Base-by-base conservation (phyloP, 2,113 vertebrate species). In the Lepus europaeus region DNA sequence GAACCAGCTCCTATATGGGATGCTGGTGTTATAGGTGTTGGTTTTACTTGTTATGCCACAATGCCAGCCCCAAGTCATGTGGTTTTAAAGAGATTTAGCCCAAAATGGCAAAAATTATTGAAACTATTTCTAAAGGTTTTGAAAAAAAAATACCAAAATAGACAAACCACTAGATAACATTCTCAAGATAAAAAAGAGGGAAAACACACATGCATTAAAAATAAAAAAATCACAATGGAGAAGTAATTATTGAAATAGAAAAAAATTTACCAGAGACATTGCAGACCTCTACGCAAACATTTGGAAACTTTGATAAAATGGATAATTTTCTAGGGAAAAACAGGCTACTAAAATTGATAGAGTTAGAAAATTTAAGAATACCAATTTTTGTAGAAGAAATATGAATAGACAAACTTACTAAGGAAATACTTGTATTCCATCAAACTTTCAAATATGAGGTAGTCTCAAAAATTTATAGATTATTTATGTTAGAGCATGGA, bases 301-400 rank as follows among this genome's bases (percentile, higher is more conserved):
- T 93, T 93, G 84, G 85, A 96, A 93, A 36, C 36, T 27, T 84
- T 90, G 77, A 77, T 29, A 36, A 79, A 73, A 87, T 68, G 14
- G 68, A 63, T 53, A 68, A 51, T 87, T 83, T 87, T 45, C 29
- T 81, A 53, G 80, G 81, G 29, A 93, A 88, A 64, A 90, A 36
- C 9, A 87, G 86, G 56, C 86, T 56, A 80, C 70, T 59, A 70
- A 78, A 87, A 73, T 31, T 70, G 69, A 33, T 72, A 82, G 69
- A 76, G 20, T 76, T 3, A 29, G 36, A 84, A 72, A 81, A 33
- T 81, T 70, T 87, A 81, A 85, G 69, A 23, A 79, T 59, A 77
- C 39, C 27, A 86, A 45, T 89, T 88, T 92, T 33, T 85, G 2
- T 92, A 39, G n/a, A 92, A 70, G 36, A 80, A 80, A 76, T 59